Evolutionary conservation across 2,888 invertebrate genomes (phyloP), one percentile per base, ranked within the genome.

Genomic region (Agonopterix heracliana): DNA sequence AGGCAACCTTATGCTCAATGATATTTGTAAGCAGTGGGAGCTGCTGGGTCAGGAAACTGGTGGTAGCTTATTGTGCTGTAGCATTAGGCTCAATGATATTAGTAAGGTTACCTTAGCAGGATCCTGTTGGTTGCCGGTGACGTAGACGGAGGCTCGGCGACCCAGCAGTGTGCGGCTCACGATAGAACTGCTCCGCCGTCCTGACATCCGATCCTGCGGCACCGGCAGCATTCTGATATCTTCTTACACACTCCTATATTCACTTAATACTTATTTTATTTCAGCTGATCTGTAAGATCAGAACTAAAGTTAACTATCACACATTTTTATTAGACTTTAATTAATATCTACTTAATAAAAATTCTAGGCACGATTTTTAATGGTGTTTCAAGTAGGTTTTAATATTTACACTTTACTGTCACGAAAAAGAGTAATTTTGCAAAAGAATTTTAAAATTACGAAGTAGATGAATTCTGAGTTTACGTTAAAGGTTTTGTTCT

Each of bases 111-210:
- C 93, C 91, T 92, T 92, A 42, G 92, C 90, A 26, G 93, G 92
- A 66, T 92, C 93, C 55, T 88, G 87, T 53, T 90, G 90, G 59
- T 89, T 86, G 35, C 90, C 85, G 48, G 91, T 90, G 70, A 88
- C 90, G 74, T 92, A 92, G 51, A 92, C 90, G 11, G 93, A 93
- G 52, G 92, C 89, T 14, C 93, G 82, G 41, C 92, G 90, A 2
- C 92, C 92, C 34, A 93, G 90, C 56, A 92, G 86, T 10, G 92
- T 90, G 54, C 92, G 89, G 71, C 92, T 92, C 52, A 91, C 92
- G 56, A 92, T 92, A 55, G 92, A 92, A 71, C 92, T 92, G 79
- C 92, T 92, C 53, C 92, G 89, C 45, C 92, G 86, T 38, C 92
- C 91, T 43, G 92, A 90, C 88, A 91, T 68, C 56, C 90, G 83